Percentiles rank a stretch among this genome's conserved stretches.
These are phyloP conservation scores for Noctuana brunneofusca DNA, from an alignment of 2,888 invertebrate genomes.

Conservation along the genomic window DNA sequence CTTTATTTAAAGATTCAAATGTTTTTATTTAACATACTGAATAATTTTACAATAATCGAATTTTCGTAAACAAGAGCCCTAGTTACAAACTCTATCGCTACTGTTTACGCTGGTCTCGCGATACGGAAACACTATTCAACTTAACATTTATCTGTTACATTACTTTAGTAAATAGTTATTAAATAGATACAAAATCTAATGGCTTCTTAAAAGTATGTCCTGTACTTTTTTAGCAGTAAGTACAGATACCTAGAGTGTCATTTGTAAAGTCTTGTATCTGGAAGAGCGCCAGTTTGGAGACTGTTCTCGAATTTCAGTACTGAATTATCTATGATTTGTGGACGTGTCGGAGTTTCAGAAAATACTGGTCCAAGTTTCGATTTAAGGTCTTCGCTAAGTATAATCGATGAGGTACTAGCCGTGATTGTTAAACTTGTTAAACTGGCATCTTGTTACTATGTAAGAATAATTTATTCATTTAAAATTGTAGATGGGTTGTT, in stretches of 20 bases:
- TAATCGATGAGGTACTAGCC: conserved; percentile 23
- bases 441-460: neutral
- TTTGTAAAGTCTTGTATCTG: conserved; percentile 22
- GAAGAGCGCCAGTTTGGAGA: conserved; percentile 36
- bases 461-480: neutral
- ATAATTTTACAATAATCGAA: too few species aligned
- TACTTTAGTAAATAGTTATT: too few species aligned
- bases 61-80: too few species aligned
- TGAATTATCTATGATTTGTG: conserved; percentile 39
- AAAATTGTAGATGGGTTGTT: neutral
- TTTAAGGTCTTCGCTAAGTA: conserved; percentile 27
- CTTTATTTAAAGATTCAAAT: too few species aligned
- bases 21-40: too few species aligned
- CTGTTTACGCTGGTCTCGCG: too few species aligned
- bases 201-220: neutral
- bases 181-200: too few species aligned
- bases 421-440: conserved; percentile 22
- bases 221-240: neutral
- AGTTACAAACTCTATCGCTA: too few species aligned
- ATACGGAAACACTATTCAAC: too few species aligned
- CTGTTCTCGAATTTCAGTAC: conserved; percentile 33
- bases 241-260: neutral
- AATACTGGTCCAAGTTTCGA: conserved; percentile 22
- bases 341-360: conserved; percentile 31
- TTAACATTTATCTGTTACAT: too few species aligned